Conservation (phyloP, 2,797 vertebrate species). For the Lepilemur ruficaudatus region DNA sequence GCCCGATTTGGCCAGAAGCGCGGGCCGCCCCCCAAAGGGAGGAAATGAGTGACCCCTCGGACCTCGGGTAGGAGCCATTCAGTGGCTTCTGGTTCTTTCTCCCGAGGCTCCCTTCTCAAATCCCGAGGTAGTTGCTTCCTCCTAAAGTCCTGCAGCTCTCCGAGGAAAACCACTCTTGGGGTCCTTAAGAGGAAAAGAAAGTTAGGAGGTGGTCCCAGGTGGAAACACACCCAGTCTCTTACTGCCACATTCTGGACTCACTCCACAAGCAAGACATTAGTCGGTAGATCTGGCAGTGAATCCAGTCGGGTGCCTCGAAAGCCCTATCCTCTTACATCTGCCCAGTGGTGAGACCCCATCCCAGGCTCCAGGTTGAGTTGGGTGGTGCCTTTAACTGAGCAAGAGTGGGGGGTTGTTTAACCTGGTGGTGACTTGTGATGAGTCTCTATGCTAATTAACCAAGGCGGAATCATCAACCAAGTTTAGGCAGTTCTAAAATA, state of each 20-base stretch:
- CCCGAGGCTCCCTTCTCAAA: neutral
- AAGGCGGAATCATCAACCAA: conserved; percentile 46
- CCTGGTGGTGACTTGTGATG: conserved; percentile 4
- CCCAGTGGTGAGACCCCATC: neutral
- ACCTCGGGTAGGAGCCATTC: neutral
- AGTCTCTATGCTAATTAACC: neutral
- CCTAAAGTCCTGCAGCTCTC: neutral
- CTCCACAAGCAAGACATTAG: neutral
- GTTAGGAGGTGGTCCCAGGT: neutral
- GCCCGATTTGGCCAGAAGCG: neutral
- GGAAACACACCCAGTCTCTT: neutral
- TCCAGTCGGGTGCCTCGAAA: neutral
- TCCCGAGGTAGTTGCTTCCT: neutral
- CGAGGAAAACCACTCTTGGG: neutral
- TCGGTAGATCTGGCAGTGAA: neutral
- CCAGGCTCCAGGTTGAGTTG: neutral
- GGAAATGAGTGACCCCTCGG: neutral
- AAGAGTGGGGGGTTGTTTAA: neutral
- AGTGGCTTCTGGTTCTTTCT: neutral
- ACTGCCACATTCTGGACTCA: neutral
- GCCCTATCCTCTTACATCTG: neutral
- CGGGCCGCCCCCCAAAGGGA: neutral
- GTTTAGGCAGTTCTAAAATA: conserved; percentile 40
- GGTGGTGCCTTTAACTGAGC: neutral
- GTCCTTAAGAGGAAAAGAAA: neutral